A percentile compares a stretch with the other conserved stretches of the same genome.
Evolutionary conservation across 2,888 invertebrate species (phyloP).

Genomic region (Drosophila colorata): DNA sequence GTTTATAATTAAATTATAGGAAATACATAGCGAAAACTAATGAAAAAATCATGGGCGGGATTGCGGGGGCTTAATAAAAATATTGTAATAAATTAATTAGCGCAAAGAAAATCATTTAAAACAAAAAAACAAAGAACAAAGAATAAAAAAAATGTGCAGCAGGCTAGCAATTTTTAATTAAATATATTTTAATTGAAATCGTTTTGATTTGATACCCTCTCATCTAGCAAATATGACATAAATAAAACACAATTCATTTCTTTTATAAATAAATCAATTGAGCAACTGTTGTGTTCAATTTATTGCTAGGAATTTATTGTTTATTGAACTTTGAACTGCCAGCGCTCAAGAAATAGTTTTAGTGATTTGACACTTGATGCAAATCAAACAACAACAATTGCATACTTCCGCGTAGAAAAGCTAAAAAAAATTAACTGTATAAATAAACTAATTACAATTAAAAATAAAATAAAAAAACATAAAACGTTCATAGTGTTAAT

Average conservation of each 20-base stretch:
- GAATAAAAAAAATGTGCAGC: slow-evolving; percentile 8
- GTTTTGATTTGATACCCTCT: slow-evolving; percentile 49
- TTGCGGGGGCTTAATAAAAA: slow-evolving; percentile 43
- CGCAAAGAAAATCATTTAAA: slow-evolving; percentile 62
- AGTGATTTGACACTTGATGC: slow-evolving; percentile 3
- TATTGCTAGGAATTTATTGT: neutral
- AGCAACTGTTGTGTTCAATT: slow-evolving; percentile 19
- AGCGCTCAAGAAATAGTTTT: slow-evolving; percentile 3
- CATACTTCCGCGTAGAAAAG: slow-evolving; percentile 17
- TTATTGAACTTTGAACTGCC: neutral
- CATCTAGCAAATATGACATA: neutral
- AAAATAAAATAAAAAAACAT: neutral
- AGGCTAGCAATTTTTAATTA: slow-evolving; percentile 65
- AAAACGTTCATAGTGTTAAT: slow-evolving; percentile 21
- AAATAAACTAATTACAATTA: slow-evolving; percentile 22
- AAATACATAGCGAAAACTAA: slow-evolving; percentile 33
- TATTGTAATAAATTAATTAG: slow-evolving; percentile 79
- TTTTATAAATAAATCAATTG: slow-evolving; percentile 38
- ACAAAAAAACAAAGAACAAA: slow-evolving; percentile 25
- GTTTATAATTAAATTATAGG: slow-evolving; percentile 73
- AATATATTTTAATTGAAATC: slow-evolving; percentile 67
- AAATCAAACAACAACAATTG: slow-evolving; percentile 21
- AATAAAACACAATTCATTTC: slow-evolving; percentile 18
- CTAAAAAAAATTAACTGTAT: slow-evolving; percentile 29
- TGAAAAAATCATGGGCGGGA: slow-evolving; percentile 15